Evolutionary conservation across 2,113 vertebrate genomes (phyloP).

Genomic region (Poeciliopsis prolifica): DNA sequence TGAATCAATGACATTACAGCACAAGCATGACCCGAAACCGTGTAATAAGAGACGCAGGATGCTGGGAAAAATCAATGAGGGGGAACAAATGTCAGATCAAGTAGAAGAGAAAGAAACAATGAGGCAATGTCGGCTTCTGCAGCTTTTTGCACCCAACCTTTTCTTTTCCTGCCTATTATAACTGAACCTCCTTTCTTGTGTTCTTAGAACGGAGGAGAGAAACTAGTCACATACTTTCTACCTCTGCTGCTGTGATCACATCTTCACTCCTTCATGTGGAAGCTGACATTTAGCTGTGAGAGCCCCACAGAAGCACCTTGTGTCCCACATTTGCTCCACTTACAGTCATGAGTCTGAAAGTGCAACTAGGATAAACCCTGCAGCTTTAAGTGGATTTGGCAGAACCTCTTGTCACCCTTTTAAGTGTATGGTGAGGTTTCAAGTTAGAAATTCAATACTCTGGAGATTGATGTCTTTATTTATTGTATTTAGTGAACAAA

Average conservation of each 20-base stretch:
- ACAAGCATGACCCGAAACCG: slow-evolving; percentile 7
- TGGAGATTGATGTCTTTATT: not conserved
- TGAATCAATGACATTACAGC: slow-evolving; percentile 46
- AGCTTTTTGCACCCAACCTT: slow-evolving; percentile 10
- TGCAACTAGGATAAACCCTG: slow-evolving; percentile 15
- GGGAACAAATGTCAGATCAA: not conserved
- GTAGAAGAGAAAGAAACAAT: slow-evolving; percentile 7
- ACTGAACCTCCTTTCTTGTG: not conserved
- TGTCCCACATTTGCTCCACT: not conserved
- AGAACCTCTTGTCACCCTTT: too few relatives aligned
- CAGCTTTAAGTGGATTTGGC: slow-evolving; percentile 40
- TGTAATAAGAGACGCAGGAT: slow-evolving; percentile 37
- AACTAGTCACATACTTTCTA: not conserved
- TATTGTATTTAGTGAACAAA: too few relatives aligned
- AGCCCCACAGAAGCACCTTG: not conserved
- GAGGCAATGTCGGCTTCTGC: slow-evolving; percentile 24
- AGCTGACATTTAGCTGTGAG: slow-evolving; percentile 48
- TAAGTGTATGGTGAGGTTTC: not conserved
- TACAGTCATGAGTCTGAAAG: slow-evolving; percentile 13
- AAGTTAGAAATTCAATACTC: not conserved
- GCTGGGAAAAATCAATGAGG: slow-evolving; percentile 13
- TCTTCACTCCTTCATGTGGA: slow-evolving; percentile 37
- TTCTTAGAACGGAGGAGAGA: not conserved
- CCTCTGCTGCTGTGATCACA: slow-evolving; percentile 1
- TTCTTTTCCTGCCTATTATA: not conserved